A percentile compares a stretch with the other conserved stretches of the same genome.
phyloP scores from a whole-genome alignment of 1,140 invertebrate species.

The Achroia grisella region DNA sequence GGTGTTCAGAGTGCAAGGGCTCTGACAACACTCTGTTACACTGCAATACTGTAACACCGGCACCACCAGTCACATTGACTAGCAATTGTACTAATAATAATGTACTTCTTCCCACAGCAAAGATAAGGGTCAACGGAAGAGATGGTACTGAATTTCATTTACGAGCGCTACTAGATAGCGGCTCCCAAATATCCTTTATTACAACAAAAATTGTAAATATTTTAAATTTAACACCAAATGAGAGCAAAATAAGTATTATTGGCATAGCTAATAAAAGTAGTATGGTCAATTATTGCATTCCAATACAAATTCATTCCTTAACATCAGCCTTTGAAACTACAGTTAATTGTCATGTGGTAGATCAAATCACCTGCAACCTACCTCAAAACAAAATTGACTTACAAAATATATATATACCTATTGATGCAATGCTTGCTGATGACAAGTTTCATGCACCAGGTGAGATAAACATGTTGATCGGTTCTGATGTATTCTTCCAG shows the following conservation, averaged over 20 bases:
- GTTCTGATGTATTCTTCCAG: constrained; percentile 16
- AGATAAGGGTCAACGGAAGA: no score
- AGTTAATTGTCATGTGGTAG: constrained; percentile 14
- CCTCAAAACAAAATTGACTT: constrained; percentile 7
- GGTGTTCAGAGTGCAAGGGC: constrained; percentile 12
- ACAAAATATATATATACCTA: constrained; percentile 5
- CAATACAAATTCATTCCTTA: no score
- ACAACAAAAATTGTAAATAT: no score
- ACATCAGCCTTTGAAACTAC: constrained; percentile 6
- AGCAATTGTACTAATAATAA: no score
- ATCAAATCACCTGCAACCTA: constrained; percentile 15
- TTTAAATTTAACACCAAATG: no score
- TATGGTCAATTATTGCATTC: no score
- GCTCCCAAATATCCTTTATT: no score
- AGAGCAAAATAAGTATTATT: no score
- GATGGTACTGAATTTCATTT: no score
- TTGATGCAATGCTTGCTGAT: constrained; percentile 8
- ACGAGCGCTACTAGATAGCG: no score
- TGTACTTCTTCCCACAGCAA: no score
- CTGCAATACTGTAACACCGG: not conserved
- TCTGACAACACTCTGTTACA: constrained; percentile 11
- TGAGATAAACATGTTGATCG: constrained; percentile 14
- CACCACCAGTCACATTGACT: not conserved
- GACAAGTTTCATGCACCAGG: constrained; percentile 1
- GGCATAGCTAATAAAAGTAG: no score